Base-by-base conservation (phyloP, 2,888 invertebrate genomes). In the Thalpophila matura region DNA sequence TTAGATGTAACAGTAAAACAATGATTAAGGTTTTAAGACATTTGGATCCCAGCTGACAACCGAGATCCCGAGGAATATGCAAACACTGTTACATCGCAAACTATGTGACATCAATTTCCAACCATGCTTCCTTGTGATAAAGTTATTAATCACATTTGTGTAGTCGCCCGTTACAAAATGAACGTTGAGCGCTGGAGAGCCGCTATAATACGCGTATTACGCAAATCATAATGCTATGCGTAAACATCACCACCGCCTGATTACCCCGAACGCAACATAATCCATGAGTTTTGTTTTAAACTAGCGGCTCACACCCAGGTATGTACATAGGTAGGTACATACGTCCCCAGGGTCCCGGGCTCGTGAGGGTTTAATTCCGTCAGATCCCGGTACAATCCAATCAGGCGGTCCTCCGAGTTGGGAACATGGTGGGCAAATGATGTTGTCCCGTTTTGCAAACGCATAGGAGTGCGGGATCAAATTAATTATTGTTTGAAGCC, bases 401-500 rank as follows among this genome's bases (percentile, higher is more conserved):
- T 84, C 82, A 78, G 58, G 65, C 53, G 55, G 67, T 51, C 50
- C 51, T 58, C 26, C 38, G 43, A 56, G 53, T 64, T 64, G 65
- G 68, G 60, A 63, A 65, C 76, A 69, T 70, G 61, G 60, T 53
- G 67, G 33, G 62, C 63, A 54, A 79, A 78, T 74, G 72, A 80
- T 68, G 53, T 67, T 64, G 68, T 59, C 56, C 74, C 74, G 67
- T 70, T 77, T 77, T 55, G 46, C 45, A 64, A 54, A 66, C 16
- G 64, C 59, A 38, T 62, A 72, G 68, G 69, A 74, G 76, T 67
- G 63, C 75, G 67, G 78, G 85, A 84, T 83, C 83, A 82, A 84
- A 88, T 87, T 87, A 87, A 88, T 89, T 88, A 88, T 88, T 87
- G 83, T 86, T 80, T 80, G 82, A 81, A 78, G 71, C 71, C 54